These are phyloP conservation scores for Nematolebias whitei DNA, from an alignment of 2,113 vertebrate genomes.

Conservation along the genomic window DNA sequence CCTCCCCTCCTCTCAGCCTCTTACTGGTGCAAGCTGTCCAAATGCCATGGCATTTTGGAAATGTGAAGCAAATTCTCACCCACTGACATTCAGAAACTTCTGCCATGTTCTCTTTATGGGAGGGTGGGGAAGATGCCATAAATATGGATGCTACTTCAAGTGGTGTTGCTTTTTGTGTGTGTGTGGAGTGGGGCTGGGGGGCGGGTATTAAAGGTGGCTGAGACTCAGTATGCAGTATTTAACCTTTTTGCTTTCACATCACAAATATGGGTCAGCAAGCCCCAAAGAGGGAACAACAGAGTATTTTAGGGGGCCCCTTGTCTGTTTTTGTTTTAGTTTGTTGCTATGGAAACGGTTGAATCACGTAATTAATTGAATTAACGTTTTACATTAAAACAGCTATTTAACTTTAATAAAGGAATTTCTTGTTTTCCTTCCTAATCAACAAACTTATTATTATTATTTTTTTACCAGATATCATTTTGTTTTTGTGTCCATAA, in stretches of 20 bases:
- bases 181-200: constrained; percentile 4
- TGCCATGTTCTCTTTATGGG: constrained; percentile 71
- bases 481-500: not conserved
- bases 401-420: no score
- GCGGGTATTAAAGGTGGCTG: constrained; percentile 20
- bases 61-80: constrained; percentile 80
- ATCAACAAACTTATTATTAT: no score
- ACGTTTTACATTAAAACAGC: constrained; percentile 47
- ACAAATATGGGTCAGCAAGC: constrained; percentile 83
- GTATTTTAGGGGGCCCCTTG: constrained; percentile 64
- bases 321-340: constrained; percentile 74
- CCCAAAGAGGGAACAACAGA: constrained; percentile 70
- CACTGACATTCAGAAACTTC: constrained; percentile 84
- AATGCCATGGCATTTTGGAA: constrained; percentile 87
- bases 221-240: constrained; percentile 71
- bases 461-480: constrained; percentile 12
- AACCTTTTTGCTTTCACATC: constrained; percentile 79
- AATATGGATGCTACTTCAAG: constrained; percentile 79
- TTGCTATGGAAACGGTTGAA: constrained; percentile 68
- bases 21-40: constrained; percentile 79
- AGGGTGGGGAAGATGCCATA: constrained; percentile 56
- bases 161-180: constrained; percentile 55
- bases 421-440: no score
- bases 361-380: constrained; percentile 66
- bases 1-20: constrained; percentile 58